Base-by-base conservation (phyloP, 2,797 vertebrate species). In the Enteromius mattozi region DNA sequence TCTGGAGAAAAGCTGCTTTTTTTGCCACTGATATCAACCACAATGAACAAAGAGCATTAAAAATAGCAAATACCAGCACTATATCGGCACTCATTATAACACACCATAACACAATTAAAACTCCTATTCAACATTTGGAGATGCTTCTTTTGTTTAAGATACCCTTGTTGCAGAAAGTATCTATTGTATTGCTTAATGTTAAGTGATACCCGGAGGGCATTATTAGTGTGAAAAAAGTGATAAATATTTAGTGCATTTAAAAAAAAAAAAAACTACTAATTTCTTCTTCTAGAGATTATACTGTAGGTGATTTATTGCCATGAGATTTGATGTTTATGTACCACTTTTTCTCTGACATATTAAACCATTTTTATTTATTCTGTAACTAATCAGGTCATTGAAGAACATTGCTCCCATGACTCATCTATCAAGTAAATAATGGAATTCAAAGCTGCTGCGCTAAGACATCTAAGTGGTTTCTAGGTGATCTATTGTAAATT, bases 401-500 rank as follows among this genome's bases (percentile, higher is more conserved):
- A 71, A 24, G n/a, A 71, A 47, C n/a, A 27, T 45, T 71, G 42
- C 69, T 71, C 19, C 45, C n/a, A 45, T 45, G 13, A 8, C n/a
- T 70, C 21, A 71, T 16, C 10, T 42, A 70, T 24, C 17, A 35
- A 66, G 16, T 35, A 35, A 66, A 35, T 70, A n/a, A 42, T 42
- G 21, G 21, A 70, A 10, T 68, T 68, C 9, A 66, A 35, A 66
- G 30, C 30, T 35, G 33, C 4, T 69, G 35, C 19, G 40, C 37
- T n/a, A 40, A 42, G 10, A 69, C 21, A 70, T 24, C 6, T 24
- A 42, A 70, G 37, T 70, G 37, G 21, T 24, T 45, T 42, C 68
- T 70, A 40, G 68, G 21, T 70, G 13, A 70, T 42, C n/a, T 71
- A 17, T 45, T 71, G n/a, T 71, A 40, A 40, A 69, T 71, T 30